These are phyloP conservation scores for Beris chalybata DNA, from an alignment of 2,888 invertebrate genomes.

Conservation along the genomic window DNA sequence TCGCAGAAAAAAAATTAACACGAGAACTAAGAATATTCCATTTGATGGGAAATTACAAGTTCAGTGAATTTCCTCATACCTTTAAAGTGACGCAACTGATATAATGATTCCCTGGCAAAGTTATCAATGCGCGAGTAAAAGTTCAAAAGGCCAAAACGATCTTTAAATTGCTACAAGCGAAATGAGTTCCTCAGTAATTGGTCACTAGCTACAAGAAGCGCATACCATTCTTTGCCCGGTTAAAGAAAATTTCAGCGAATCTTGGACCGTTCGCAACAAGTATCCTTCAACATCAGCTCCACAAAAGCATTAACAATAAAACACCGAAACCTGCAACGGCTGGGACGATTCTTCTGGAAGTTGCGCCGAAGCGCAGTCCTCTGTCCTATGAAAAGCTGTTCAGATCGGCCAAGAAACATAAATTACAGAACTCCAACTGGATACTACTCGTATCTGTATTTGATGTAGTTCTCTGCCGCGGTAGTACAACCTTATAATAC, in stretches of 20 bases:
- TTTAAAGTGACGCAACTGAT: too few species aligned
- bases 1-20: too few species aligned
- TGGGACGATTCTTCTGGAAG: conserved; percentile 18
- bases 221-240: conserved; percentile 17
- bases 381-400: conserved; percentile 28
- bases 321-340: conserved; percentile 24
- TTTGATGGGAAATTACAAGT: too few species aligned
- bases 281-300: background rate
- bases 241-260: conserved; percentile 20
- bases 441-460: too few species aligned
- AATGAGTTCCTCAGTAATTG: conserved; percentile 32
- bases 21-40: too few species aligned
- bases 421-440: conserved; percentile 11
- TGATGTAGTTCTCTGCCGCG: too few species aligned
- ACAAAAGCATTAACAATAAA: conserved; percentile 29
- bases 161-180: conserved; percentile 26
- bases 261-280: background rate
- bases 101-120: too few species aligned
- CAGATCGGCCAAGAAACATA: conserved; percentile 28
- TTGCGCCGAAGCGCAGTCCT: conserved; percentile 8
- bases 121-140: conserved; percentile 2
- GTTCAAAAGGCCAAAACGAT: conserved; percentile 25
- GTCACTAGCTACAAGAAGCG: conserved; percentile 17
- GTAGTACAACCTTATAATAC: too few species aligned
- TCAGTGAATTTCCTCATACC: too few species aligned